phyloP scores from a whole-genome alignment of 2,113 vertebrate genomes.

The Xyrauchen texanus region DNA sequence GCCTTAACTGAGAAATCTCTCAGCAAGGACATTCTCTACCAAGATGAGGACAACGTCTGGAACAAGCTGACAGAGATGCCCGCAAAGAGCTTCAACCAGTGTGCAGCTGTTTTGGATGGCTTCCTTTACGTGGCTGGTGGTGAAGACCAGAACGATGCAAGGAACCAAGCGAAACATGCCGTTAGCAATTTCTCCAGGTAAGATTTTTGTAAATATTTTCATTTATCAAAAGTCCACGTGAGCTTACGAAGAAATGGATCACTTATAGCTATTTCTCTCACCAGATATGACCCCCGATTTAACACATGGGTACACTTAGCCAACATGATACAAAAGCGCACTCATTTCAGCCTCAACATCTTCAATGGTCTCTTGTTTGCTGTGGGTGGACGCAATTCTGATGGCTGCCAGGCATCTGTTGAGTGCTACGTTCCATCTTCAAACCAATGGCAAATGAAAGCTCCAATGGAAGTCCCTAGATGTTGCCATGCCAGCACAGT shows the following conservation, averaged over 20 bases:
- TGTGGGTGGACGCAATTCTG: slow-evolving; percentile 88
- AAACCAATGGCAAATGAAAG: slow-evolving; percentile 95
- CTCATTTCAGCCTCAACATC: slow-evolving; percentile 94
- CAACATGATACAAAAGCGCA: slow-evolving; percentile 93
- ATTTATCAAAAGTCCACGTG: not conserved
- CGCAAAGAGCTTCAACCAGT: slow-evolving; percentile 98
- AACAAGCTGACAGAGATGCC: slow-evolving; percentile 96
- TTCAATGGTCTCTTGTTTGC: slow-evolving; percentile 95
- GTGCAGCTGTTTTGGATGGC: slow-evolving; percentile 93
- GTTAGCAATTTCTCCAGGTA: slow-evolving; percentile 99
- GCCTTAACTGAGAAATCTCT: slow-evolving; percentile 97
- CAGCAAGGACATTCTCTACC: slow-evolving; percentile 94
- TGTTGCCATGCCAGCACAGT: slow-evolving; percentile 92
- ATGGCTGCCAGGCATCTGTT: slow-evolving; percentile 87
- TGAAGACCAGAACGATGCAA: slow-evolving; percentile 98
- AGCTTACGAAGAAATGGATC: not conserved
- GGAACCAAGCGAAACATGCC: slow-evolving; percentile 98
- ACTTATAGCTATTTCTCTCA: not conserved
- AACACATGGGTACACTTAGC: slow-evolving; percentile 93
- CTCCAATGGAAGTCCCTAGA: slow-evolving; percentile 87
- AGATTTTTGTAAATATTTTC: not conserved
- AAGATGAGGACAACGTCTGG: slow-evolving; percentile 92
- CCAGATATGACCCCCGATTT: slow-evolving; percentile 94
- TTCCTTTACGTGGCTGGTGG: slow-evolving; percentile 97
- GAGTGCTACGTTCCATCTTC: slow-evolving; percentile 95